Percentiles rank a stretch among this genome's conserved stretches.
Evolutionary conservation across 2,113 vertebrate species (phyloP).

Genomic region (Notarius quadriscutis): DNA sequence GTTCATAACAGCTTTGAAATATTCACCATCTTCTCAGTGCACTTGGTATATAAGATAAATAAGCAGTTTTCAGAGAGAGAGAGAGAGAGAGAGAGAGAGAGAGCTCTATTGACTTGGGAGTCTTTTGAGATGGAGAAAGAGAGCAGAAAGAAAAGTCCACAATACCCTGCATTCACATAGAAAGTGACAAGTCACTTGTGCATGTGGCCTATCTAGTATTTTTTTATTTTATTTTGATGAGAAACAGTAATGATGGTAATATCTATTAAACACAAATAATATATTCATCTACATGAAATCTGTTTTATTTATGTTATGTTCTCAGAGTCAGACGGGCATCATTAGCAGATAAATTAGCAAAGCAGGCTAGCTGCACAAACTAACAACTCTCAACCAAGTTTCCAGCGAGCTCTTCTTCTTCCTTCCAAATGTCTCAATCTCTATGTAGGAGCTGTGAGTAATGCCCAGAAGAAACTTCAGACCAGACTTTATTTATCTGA

Average conservation of each 20-base stretch:
- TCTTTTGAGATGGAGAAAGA: constrained; percentile 12
- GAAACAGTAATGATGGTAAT: too few relatives aligned
- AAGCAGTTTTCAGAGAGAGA: not conserved
- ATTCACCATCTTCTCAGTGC: constrained; percentile 1
- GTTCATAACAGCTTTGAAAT: not conserved
- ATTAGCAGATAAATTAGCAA: too few relatives aligned
- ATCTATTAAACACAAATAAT: too few relatives aligned
- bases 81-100: constrained; percentile 3
- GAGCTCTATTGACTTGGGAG: constrained; percentile 8
- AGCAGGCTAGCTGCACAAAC: too few relatives aligned
- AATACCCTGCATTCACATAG: not conserved
- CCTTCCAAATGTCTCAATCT: not conserved
- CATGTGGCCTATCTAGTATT: not conserved
- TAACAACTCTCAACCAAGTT: too few relatives aligned
- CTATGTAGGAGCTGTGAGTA: too few relatives aligned
- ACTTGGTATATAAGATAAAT: not conserved
- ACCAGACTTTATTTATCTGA: not conserved
- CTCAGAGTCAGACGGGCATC: too few relatives aligned
- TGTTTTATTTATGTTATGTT: too few relatives aligned
- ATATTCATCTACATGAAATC: too few relatives aligned
- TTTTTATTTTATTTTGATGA: too few relatives aligned
- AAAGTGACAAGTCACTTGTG: not conserved
- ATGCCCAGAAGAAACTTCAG: too few relatives aligned
- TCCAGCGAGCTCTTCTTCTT: not conserved
- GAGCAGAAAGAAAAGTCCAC: not conserved